These are phyloP conservation scores for Antheraea mylitta DNA, from an alignment of 1,140 invertebrate species.

Conservation along the genomic window DNA sequence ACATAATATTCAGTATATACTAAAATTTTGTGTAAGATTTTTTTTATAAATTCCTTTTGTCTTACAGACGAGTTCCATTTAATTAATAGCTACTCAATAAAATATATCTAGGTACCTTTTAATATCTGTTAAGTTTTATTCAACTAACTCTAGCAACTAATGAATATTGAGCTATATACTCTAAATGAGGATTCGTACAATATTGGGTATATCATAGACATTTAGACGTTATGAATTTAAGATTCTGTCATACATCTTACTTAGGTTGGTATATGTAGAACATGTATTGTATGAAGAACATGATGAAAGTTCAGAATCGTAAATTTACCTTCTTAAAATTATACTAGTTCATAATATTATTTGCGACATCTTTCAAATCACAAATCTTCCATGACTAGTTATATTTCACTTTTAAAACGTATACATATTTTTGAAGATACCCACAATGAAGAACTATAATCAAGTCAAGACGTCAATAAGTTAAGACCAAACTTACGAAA, in stretches of 20 bases:
- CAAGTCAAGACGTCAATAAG: no score
- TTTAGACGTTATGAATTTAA: background rate
- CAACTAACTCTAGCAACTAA: background rate
- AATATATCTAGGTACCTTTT: background rate
- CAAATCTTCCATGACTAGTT: background rate
- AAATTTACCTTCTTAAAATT: background rate
- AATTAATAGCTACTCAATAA: background rate
- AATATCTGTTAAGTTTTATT: background rate
- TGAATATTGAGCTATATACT: background rate
- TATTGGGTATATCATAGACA: background rate
- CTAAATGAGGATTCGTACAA: background rate
- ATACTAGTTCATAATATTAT: background rate
- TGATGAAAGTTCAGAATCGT: background rate
- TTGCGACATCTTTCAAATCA: background rate
- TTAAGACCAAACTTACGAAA: no score
- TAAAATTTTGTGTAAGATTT: background rate
- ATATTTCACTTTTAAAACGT: no score
- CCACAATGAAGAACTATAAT: no score
- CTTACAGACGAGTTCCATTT: constrained; percentile 36
- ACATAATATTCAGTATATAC: background rate
- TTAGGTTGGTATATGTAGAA: background rate
- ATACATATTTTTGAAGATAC: no score
- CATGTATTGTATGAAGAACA: background rate
- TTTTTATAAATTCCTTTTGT: constrained; percentile 58
- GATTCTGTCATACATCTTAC: background rate